These are phyloP conservation scores for Calonectris borealis DNA, from an alignment of 2,113 vertebrate species.

Conservation along the genomic window DNA sequence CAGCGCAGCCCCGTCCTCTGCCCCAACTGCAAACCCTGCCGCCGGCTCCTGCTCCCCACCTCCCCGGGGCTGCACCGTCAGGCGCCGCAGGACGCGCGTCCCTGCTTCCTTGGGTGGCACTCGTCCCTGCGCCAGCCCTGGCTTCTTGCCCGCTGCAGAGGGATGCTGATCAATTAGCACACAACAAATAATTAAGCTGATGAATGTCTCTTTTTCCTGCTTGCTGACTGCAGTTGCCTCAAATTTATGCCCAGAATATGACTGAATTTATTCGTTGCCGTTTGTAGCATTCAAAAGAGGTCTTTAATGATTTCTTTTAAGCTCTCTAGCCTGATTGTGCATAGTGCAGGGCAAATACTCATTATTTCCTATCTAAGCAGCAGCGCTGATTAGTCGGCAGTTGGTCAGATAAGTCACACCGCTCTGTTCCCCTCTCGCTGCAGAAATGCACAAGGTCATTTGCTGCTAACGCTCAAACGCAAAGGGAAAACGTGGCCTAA, in stretches of 20 bases:
- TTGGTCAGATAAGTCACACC: conserved; percentile 53
- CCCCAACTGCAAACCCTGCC: not conserved
- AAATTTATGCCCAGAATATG: conserved; percentile 36
- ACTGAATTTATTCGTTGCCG: not conserved
- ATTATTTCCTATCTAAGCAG: conserved; percentile 52
- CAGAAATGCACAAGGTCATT: conserved; percentile 31
- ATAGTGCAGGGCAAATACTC: conserved; percentile 22
- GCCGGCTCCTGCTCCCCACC: not conserved
- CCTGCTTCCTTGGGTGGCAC: not conserved
- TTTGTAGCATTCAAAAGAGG: conserved; percentile 23
- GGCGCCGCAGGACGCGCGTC: not conserved
- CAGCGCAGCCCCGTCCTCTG: not conserved
- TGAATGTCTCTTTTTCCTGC: not conserved
- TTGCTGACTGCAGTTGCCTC: not conserved
- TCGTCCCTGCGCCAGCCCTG: not conserved
- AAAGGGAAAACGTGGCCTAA: not conserved
- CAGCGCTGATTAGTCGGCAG: not conserved
- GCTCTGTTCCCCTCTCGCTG: not conserved
- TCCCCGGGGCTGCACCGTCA: fast-evolving
- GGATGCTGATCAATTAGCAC: not conserved
- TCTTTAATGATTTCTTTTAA: conserved; percentile 60
- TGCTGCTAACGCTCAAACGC: not conserved
- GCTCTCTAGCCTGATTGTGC: conserved; percentile 33
- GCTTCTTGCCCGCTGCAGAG: not conserved
- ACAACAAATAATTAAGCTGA: conserved; percentile 46